A percentile compares a stretch with the other conserved stretches of the same genome.
These are phyloP conservation scores for Aurelia aurita DNA, from an alignment of 30 jellyfish, hydroid and myxozoan genomes.

Conservation along the genomic window DNA sequence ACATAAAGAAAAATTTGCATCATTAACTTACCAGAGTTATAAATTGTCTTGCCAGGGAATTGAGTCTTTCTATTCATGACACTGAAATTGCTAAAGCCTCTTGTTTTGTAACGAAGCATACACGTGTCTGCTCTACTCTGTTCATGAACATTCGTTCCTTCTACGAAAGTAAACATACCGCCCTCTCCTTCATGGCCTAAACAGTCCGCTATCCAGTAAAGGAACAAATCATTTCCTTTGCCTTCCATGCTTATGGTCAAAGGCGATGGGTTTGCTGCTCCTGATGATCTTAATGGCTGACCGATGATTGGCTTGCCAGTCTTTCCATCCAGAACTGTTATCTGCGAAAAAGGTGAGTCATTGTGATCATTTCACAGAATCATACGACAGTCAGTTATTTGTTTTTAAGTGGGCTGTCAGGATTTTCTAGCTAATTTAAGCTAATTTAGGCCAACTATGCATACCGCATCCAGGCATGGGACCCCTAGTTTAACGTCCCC, in stretches of 20 bases:
- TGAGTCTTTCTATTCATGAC: constrained; percentile 82
- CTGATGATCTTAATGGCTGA: constrained; percentile 73
- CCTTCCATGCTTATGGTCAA: constrained; percentile 93
- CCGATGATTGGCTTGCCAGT: constrained; percentile 65
- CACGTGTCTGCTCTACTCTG: constrained; percentile 93
- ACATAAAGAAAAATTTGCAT: too few relatives aligned
- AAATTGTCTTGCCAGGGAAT: constrained; percentile 92
- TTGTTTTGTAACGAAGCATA: constrained; percentile 73
- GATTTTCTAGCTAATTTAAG: too few relatives aligned
- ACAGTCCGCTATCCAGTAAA: constrained; percentile 96
- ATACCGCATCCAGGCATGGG: too few relatives aligned
- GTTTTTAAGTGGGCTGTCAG: too few relatives aligned
- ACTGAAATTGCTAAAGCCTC: constrained; percentile 73
- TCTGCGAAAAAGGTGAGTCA: constrained; percentile 33
- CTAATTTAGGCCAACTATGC: too few relatives aligned
- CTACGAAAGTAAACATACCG: constrained; percentile 79
- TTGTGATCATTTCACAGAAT: too few relatives aligned
- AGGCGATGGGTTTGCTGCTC: constrained; percentile 90
- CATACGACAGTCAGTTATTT: too few relatives aligned
- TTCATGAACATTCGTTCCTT: constrained; percentile 93
- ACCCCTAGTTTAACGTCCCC: too few relatives aligned
- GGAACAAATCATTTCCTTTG: constrained; percentile 88
- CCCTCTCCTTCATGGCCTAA: constrained; percentile 88
- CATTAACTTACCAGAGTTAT: constrained; percentile 79
- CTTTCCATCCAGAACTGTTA: constrained; percentile 79